Conservation (phyloP, 1,140 invertebrate species). For the Psilanteris sp. region DNA sequence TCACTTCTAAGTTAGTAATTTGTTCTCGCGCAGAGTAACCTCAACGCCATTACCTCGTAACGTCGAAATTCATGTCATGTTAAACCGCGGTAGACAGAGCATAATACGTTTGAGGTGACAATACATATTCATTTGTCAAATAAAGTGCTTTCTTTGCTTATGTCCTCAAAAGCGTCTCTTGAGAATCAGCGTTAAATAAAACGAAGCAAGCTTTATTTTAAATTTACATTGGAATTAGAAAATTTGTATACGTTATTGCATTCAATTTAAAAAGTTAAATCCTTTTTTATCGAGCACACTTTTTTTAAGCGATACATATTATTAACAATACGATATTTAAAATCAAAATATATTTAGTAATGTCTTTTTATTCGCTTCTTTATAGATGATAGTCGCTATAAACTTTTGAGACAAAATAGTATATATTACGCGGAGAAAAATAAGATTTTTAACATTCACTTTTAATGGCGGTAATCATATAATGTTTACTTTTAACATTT, state of each 20-base stretch:
- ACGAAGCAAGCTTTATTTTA: conserved; percentile 41
- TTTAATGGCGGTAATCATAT: too few species aligned
- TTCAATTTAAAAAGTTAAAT: too few species aligned
- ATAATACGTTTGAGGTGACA: conserved; percentile 58
- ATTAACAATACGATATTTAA: too few species aligned
- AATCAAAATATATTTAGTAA: too few species aligned
- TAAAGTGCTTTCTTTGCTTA: conserved; percentile 53
- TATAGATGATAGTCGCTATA: too few species aligned
- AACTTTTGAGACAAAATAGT: too few species aligned
- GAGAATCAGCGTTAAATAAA: conserved; percentile 41
- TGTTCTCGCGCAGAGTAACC: conserved; percentile 46
- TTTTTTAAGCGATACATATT: too few species aligned
- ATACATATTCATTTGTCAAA: conserved; percentile 62
- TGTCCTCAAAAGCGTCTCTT: conserved; percentile 33
- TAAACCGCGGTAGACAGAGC: conserved; percentile 48
- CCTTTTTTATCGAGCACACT: too few species aligned
- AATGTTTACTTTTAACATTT: not conserved
- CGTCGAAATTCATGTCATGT: conserved; percentile 56
- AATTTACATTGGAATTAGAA: conserved; percentile 33
- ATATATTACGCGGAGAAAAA: too few species aligned
- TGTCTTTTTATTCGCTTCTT: too few species aligned
- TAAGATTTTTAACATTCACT: too few species aligned
- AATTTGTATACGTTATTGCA: conserved; percentile 23
- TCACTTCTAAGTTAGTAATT: conserved; percentile 52
- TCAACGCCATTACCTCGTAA: conserved; percentile 53